Base-by-base conservation (phyloP, 2,888 invertebrate species). In the Embidobia sp. region DNA sequence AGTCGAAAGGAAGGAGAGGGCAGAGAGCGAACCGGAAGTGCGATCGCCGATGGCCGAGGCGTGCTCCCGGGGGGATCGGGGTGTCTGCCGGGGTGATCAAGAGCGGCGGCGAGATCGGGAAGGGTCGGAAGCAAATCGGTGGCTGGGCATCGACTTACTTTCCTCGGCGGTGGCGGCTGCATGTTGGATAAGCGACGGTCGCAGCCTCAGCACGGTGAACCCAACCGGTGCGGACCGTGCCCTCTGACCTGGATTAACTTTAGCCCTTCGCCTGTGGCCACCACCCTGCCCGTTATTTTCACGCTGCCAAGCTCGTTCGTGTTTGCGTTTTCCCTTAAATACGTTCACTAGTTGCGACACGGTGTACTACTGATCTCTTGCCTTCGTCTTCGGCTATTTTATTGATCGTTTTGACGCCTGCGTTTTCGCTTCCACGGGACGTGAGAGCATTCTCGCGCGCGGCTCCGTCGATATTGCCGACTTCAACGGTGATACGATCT, bases 141-240 rank as follows among this genome's bases (percentile, higher is more conserved):
- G n/a, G n/a, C n/a, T n/a, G n/a, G n/a, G n/a, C n/a, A n/a, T n/a
- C n/a, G 37, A 80, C 92, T 93, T 92, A 95, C 95, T 94, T 95
- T 95, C 91, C 95, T 94, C 64, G 73, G 73, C 89, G 95, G 95
- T 87, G 95, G 95, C 87, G 95, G 95, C 93, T 95, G 95, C 95
- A 95, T 95, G 91, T 86, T 90, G 90, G 82, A 84, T 81, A 80
- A 85, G 84, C 84, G 82, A 81, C 79, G 84, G 82, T 83, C 78
- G 84, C 86, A 85, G 86, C 84, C 84, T 85, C 85, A 82, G 85
- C 84, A 83, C 84, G 82, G 72, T 59, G 49, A 57, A 66, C 80
- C 80, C 77, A 79, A 37, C 82, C 81, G 80, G 31, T n/a, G n/a
- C n/a, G n/a, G n/a, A 48, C 59, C 29, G 40, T 19, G 59, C 19